phyloP scores from a whole-genome alignment of 1,140 invertebrate species.

The Euglossa dilemma region DNA sequence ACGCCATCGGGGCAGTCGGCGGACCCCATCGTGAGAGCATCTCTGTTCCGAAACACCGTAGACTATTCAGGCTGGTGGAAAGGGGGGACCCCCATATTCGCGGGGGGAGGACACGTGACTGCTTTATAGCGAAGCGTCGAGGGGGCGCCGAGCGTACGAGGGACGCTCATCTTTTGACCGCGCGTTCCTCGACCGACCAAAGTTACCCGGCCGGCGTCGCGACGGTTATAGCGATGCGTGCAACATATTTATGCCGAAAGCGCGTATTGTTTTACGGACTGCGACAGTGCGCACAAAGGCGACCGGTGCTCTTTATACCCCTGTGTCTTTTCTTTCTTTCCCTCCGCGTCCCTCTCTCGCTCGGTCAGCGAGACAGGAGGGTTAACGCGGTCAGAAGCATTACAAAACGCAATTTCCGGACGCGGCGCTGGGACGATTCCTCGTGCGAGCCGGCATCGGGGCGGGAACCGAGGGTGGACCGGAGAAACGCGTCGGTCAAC shows the following conservation, averaged over 20 bases:
- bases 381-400: constrained; percentile 58
- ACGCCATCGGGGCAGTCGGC: constrained; percentile 64
- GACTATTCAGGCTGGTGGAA: constrained; percentile 52
- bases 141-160: constrained; percentile 46
- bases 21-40: constrained; percentile 76
- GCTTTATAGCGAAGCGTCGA: constrained; percentile 71
- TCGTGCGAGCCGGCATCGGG: constrained; percentile 14
- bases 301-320: constrained; percentile 59
- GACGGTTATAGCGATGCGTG: constrained; percentile 70
- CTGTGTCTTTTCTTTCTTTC: constrained; percentile 58
- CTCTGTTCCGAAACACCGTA: constrained; percentile 71
- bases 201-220: constrained; percentile 53
- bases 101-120: constrained; percentile 71
- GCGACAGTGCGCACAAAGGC: constrained; percentile 60
- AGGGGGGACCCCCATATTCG: constrained; percentile 61
- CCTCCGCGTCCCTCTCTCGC: constrained; percentile 53
- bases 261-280: constrained; percentile 70
- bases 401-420: constrained; percentile 74
- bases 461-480: constrained; percentile 38
- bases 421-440: constrained; percentile 55
- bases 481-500: constrained; percentile 46
- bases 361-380: neutral
- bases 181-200: constrained; percentile 54
- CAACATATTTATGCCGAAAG: constrained; percentile 70
- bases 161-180: constrained; percentile 72